These are phyloP conservation scores for Euphydryas editha DNA, from an alignment of 2,888 invertebrate species.

Conservation along the genomic window DNA sequence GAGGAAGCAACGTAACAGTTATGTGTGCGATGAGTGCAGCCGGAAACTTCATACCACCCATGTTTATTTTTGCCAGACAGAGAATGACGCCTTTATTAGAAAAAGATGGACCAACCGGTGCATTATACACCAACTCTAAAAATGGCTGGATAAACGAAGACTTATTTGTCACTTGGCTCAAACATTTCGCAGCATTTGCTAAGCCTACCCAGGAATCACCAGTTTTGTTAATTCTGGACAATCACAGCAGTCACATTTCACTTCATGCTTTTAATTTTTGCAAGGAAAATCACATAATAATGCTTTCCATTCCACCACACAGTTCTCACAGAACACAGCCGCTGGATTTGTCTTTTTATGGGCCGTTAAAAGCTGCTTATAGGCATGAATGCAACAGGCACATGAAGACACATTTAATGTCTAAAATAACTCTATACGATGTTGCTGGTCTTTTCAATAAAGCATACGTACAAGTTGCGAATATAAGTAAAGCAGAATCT, in stretches of 20 bases:
- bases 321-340: constrained; percentile 45
- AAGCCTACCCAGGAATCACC: constrained; percentile 54
- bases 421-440: constrained; percentile 45
- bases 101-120: constrained; percentile 60
- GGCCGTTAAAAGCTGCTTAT: constrained; percentile 44
- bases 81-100: constrained; percentile 61
- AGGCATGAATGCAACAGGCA: constrained; percentile 44
- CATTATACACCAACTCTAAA: constrained; percentile 51
- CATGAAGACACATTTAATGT: constrained; percentile 43
- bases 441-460: constrained; percentile 45
- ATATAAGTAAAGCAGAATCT: constrained; percentile 37
- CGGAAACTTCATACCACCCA: constrained; percentile 62
- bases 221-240: constrained; percentile 50
- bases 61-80: constrained; percentile 70
- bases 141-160: constrained; percentile 50
- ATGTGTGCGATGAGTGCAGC: constrained; percentile 62
- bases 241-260: constrained; percentile 47
- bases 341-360: constrained; percentile 44
- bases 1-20: constrained; percentile 53
- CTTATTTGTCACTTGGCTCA: constrained; percentile 45
- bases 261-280: constrained; percentile 45
- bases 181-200: constrained; percentile 49
- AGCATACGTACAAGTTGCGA: constrained; percentile 43
- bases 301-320: constrained; percentile 47
- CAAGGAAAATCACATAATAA: constrained; percentile 43